Base-by-base conservation (phyloP, 2,113 vertebrate species). In the Oryctolagus cuniculus region DNA sequence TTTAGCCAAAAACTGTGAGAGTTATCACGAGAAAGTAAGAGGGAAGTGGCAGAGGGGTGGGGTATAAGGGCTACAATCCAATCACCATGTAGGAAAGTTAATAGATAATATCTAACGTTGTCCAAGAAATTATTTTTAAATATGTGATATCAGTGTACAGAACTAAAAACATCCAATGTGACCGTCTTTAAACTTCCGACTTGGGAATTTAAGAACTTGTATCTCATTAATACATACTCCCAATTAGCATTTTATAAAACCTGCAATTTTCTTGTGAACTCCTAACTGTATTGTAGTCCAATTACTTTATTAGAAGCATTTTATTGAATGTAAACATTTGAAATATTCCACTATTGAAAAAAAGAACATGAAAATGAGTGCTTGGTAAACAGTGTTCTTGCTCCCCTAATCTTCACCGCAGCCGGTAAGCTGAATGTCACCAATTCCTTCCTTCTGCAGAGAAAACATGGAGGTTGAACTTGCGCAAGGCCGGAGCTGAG, bases 241-340 rank as follows among this genome's bases (percentile, higher is more conserved):
- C n/a, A 96, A 96, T 87, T 90, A 96, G 82, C 64, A 89, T 87
- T 97, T 93, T 82, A 79, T 67, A 89, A 96, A 93, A 95, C 66
- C 79, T 91, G 34, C 66, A 93, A 91, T 93, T 96, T 93, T 55
- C 74, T 29, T 91, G 21, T 84, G 77, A 95, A 44, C 83, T 25
- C 34, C 51, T 89, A 70, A 94, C 21, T 82, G 9, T 49, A 91
- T 80, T 86, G 29, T 44, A 77, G 31, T 89, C 34, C 70, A 73
- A 73, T 31, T 64, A 79, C 79, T 89, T 91, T 87, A 95, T 89
- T 96, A 91, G 89, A 89, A 80, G 92, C 36, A 83, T 87, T 94
- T 92, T 87, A 90, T 79, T 84, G 53, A 89, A 91, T 77, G 36
- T 19, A 89, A 96, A 93, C 73, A 78, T 94, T 96, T 67, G 80